A percentile compares a stretch with the other conserved stretches of the same genome.
phyloP scores from a whole-genome alignment of 1,140 invertebrate genomes.

The Aphelinus certus region DNA sequence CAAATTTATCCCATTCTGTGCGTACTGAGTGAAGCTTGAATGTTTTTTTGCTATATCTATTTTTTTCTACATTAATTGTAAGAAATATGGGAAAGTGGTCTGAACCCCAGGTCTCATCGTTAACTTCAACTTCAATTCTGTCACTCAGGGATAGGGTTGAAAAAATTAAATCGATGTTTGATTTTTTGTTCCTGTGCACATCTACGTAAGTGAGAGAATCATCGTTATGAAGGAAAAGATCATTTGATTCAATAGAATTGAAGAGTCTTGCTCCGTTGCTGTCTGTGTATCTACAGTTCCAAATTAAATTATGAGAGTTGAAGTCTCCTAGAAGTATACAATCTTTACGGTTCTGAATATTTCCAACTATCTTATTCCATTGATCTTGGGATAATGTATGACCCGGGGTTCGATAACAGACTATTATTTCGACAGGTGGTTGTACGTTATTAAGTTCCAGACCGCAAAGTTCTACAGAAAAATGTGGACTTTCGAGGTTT shows the following conservation, averaged over 20 bases:
- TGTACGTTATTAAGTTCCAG: constrained; percentile 1
- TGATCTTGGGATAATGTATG: background rate
- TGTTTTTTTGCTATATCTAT: constrained; percentile 24
- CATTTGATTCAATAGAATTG: background rate
- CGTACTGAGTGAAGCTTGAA: constrained; percentile 28
- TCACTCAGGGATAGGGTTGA: constrained; percentile 41
- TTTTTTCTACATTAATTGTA: constrained; percentile 40
- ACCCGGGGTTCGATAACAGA: background rate
- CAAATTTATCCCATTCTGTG: background rate
- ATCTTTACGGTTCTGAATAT: too few species aligned
- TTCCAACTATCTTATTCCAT: background rate
- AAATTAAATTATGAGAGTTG: constrained; percentile 1
- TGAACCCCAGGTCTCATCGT: constrained; percentile 48
- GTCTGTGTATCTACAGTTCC: background rate
- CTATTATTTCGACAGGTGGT: background rate
- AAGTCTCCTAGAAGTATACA: constrained; percentile 6
- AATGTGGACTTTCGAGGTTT: background rate
- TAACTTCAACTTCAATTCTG: constrained; percentile 46
- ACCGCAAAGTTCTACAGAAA: constrained; percentile 16
- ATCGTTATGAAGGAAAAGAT: constrained; percentile 4
- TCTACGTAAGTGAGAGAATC: background rate
- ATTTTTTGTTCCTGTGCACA: background rate
- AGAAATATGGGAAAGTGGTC: constrained; percentile 51
- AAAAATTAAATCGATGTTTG: constrained; percentile 33
- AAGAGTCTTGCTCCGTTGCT: background rate